Conservation (phyloP, 2,797 vertebrate genomes). For the Syngnathus rostellatus region DNA sequence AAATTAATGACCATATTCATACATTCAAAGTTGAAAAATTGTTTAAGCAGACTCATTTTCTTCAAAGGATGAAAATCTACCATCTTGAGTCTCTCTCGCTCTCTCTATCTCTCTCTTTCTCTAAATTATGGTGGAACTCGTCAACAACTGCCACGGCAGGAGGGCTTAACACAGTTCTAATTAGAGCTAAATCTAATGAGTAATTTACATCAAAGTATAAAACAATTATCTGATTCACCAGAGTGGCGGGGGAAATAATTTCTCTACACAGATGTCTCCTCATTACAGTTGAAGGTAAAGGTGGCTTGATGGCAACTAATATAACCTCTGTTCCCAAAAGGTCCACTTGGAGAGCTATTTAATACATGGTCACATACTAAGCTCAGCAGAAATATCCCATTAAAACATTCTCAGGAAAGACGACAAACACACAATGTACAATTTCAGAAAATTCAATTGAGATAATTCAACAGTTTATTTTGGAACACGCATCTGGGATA, state of each 20-base stretch:
- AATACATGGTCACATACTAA: neutral
- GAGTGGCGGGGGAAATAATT: constrained; percentile 35
- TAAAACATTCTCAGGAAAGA: constrained; percentile 6
- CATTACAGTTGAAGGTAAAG: constrained; percentile 17
- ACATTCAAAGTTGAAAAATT: neutral
- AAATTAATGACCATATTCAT: neutral
- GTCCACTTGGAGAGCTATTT: neutral
- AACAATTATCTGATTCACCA: constrained; percentile 25
- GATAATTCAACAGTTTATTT: constrained; percentile 6
- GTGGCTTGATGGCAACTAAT: constrained; percentile 30
- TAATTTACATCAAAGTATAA: constrained; percentile 20
- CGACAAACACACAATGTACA: constrained; percentile 3
- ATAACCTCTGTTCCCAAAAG: constrained; percentile 23
- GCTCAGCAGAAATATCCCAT: constrained; percentile 11
- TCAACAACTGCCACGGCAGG: constrained; percentile 1
- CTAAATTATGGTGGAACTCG: neutral
- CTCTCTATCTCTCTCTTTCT: no score
- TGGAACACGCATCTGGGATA: constrained; percentile 6
- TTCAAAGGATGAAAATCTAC: neutral
- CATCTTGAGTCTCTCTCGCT: neutral
- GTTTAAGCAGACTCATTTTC: no score
- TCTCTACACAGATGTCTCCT: constrained; percentile 15
- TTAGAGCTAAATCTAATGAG: constrained; percentile 17
- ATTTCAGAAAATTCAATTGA: constrained; percentile 5
- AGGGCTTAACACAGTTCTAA: constrained; percentile 12